Percentiles rank a stretch among this genome's conserved stretches.
These are phyloP conservation scores for Grallaria varia DNA, from an alignment of 2,113 vertebrate genomes.

Conservation along the genomic window DNA sequence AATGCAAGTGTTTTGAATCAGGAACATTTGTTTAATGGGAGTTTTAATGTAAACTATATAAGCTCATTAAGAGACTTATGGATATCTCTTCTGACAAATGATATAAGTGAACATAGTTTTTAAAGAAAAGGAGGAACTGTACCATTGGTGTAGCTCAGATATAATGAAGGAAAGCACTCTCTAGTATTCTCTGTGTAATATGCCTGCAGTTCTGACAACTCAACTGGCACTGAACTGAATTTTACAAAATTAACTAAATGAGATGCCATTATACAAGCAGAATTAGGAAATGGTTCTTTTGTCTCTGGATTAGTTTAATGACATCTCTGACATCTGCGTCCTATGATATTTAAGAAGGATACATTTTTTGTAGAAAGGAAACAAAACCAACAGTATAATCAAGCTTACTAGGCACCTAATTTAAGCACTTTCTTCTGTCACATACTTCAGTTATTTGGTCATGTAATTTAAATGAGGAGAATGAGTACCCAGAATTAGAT, in stretches of 20 bases:
- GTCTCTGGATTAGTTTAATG: not conserved
- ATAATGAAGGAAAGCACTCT: not conserved
- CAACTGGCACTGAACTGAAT: not conserved
- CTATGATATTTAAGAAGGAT: not conserved
- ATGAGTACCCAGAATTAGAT: not conserved
- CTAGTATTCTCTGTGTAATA: not conserved
- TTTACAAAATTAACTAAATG: constrained; percentile 17
- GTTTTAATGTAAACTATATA: not conserved
- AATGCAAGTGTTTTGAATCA: not conserved
- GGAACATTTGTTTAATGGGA: constrained; percentile 2
- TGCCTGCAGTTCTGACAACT: not conserved
- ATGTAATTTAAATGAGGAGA: not conserved
- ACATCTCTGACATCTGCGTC: not conserved
- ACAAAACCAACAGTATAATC: not conserved
- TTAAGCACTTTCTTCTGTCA: not conserved
- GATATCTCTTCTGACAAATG: not conserved
- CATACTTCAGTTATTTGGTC: not conserved
- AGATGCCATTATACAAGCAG: not conserved
- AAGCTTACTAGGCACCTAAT: not conserved
- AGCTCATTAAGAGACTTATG: not conserved
- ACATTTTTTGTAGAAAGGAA: not conserved
- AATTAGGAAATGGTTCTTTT: not conserved
- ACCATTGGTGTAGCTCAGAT: not conserved
- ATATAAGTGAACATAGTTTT: not conserved
- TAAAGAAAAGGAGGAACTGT: not conserved